Base-by-base conservation (phyloP, 1,140 invertebrate species). In the Zaprionus ornatus region DNA sequence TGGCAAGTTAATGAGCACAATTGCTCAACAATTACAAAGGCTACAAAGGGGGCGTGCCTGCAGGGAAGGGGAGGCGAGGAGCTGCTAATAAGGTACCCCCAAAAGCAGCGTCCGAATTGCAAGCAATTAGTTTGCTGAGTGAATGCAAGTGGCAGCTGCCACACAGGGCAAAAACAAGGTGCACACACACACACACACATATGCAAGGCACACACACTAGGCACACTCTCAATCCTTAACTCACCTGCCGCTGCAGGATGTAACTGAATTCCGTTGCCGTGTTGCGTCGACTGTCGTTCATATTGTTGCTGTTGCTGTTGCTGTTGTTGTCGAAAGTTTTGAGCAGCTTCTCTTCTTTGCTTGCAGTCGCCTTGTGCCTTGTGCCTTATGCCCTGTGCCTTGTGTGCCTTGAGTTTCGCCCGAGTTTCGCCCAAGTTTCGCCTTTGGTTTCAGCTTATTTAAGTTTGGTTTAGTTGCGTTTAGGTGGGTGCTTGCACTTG, bases 181-280 rank as follows among this genome's bases (percentile, higher is more conserved):
- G 9, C 40, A 42, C 7, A 42, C 2, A 17, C 5, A 42, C n/a
- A 42, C 40, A 45, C n/a, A 50, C 13, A 10, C 42, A 45, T 5
- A 0, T 1, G 10, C 19, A 48, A 29, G 37, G 12, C 37, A 40
- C 13, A 40, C 37, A 40, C 37, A 40, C 37, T 4, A 32, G 29
- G 9, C 37, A 40, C 37, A 40, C 37, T 15, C 37, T 15, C 15
- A 40, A 40, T n/a, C 3, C 13, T n/a, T 15, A 45, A 77, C 82
- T 83, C 70, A 92, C 91, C 91, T 92, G 91, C 50, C 91, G 87
- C 64, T 92, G 91, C 59, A 92, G 82, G 50, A 92, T 92, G 57
- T 92, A 92, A 80, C 91, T 92, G 40, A 92, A 92, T 83, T 92
- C 91, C 50, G 90, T 92, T 61, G 91, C 91, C 68, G 91, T 91